Evolutionary conservation across 2,888 invertebrate genomes (phyloP).

Genomic region (Epinotia bilunana): DNA sequence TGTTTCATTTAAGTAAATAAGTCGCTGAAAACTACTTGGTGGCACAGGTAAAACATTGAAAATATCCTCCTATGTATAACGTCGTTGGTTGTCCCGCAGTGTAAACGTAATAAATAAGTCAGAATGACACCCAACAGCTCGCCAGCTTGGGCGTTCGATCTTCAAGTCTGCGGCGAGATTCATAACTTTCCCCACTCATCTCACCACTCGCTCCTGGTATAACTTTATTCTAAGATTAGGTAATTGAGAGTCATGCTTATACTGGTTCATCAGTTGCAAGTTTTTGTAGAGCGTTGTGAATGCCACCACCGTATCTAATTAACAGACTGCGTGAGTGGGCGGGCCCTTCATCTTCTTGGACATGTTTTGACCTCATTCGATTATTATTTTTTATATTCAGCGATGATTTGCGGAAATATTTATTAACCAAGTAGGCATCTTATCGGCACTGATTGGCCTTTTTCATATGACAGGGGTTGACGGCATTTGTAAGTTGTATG

Average conservation of each 20-base stretch:
- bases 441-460: not conserved
- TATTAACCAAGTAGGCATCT: not conserved
- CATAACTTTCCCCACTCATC: not conserved
- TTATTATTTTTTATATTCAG: slow-evolving; percentile 33
- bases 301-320: slow-evolving; percentile 30
- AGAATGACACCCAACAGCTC: slow-evolving; percentile 56
- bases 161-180: slow-evolving; percentile 12
- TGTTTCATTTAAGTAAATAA: no score
- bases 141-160: slow-evolving; percentile 51
- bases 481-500: not conserved
- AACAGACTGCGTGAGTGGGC: slow-evolving; percentile 47
- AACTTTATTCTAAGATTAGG: not conserved
- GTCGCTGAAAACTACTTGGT: not conserved
- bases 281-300: not conserved
- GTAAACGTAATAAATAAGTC: slow-evolving; percentile 52
- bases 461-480: not conserved
- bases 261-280: not conserved
- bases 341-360: slow-evolving; percentile 47
- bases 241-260: not conserved
- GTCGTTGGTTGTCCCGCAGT: slow-evolving; percentile 45
- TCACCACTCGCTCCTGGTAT: not conserved
- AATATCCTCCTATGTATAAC: slow-evolving; percentile 11
- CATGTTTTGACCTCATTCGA: slow-evolving; percentile 42
- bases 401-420: slow-evolving; percentile 23
- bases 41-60: not conserved